Conservation (phyloP, 2,113 vertebrate genomes). For the Equus przewalskii region DNA sequence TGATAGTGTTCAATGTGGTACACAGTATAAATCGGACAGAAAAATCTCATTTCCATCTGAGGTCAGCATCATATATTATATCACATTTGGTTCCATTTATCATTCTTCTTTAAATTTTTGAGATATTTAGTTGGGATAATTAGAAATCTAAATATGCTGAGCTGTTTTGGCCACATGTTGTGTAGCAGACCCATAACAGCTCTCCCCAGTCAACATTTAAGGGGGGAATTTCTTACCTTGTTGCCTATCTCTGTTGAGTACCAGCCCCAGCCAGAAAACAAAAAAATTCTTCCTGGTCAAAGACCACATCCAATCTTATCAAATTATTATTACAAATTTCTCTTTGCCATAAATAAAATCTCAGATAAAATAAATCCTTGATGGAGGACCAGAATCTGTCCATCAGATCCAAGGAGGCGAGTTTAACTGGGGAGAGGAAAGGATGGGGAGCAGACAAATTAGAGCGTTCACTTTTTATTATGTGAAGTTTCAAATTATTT, state of each 20-base stretch:
- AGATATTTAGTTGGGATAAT: not conserved
- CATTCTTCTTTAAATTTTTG: not conserved
- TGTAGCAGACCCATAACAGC: not conserved
- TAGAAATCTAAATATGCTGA: not conserved
- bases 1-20: not conserved
- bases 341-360: not conserved
- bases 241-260: not conserved
- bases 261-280: not conserved
- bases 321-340: not conserved
- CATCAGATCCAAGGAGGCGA: not conserved
- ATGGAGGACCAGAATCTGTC: not conserved
- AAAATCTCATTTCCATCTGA: not conserved
- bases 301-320: not conserved
- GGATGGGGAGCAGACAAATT: not conserved
- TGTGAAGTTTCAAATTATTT: not conserved
- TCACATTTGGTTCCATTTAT: not conserved
- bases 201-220: not conserved
- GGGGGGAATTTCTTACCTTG: not conserved
- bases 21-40: not conserved
- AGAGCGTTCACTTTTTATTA: not conserved
- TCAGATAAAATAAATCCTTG: not conserved
- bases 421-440: not conserved
- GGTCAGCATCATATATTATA: not conserved
- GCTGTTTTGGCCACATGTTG: accelerated
- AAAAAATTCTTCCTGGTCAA: not conserved